phyloP scores from a whole-genome alignment of 2,888 invertebrate genomes.

The Sesamia inferens region DNA sequence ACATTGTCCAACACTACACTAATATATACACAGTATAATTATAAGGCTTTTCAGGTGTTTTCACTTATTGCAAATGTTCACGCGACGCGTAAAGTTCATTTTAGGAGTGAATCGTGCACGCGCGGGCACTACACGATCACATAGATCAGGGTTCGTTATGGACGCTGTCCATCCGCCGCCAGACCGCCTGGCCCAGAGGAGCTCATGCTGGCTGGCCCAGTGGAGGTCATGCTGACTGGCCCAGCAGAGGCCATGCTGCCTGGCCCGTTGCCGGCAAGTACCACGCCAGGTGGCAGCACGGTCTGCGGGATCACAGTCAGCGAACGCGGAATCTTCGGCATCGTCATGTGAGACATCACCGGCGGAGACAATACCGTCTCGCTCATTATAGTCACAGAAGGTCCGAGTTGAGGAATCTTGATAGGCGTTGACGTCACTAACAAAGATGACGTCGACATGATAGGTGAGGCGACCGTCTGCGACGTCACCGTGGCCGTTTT shows the following conservation, averaged over 20 bases:
- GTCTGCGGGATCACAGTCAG: constrained; percentile 94
- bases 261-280: constrained; percentile 37
- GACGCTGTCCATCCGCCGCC: constrained; percentile 57
- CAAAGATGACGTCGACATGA: constrained; percentile 75
- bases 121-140: constrained; percentile 76
- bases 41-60: constrained; percentile 85
- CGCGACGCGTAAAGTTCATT: constrained; percentile 40
- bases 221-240: constrained; percentile 39
- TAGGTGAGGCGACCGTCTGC: constrained; percentile 69
- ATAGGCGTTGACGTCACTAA: constrained; percentile 77
- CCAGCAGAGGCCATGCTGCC: constrained; percentile 18
- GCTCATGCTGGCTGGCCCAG: constrained; percentile 39
- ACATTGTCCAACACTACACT: constrained; percentile 76
- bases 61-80: constrained; percentile 65
- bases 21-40: constrained; percentile 86
- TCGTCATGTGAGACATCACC: constrained; percentile 81
- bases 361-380: constrained; percentile 74
- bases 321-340: constrained; percentile 95
- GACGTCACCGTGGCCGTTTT: constrained; percentile 85
- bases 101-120: constrained; percentile 57
- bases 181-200: constrained; percentile 29
- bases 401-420: constrained; percentile 79
- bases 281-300: constrained; percentile 62
- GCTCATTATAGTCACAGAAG: constrained; percentile 79
- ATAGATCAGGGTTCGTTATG: constrained; percentile 84